These are phyloP conservation scores for Heliconius hewitsoni DNA, from an alignment of 1,140 invertebrate species.

Conservation along the genomic window DNA sequence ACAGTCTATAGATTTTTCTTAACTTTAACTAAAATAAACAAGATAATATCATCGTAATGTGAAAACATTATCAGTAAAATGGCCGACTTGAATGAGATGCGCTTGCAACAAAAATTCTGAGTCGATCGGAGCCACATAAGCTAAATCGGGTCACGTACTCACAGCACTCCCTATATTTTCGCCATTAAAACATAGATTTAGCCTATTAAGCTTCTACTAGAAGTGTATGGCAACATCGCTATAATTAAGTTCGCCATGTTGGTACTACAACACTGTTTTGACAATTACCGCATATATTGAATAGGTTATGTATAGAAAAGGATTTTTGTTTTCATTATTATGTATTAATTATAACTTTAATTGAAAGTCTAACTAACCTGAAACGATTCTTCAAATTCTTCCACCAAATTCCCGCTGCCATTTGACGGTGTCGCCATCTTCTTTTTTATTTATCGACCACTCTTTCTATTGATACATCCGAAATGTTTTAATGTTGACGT, in stretches of 20 bases:
- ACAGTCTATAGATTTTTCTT: conserved; percentile 23
- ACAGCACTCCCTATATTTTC: conserved; percentile 50
- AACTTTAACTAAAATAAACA: conserved; percentile 48
- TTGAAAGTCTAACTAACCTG: conserved; percentile 74
- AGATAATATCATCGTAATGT: conserved; percentile 58
- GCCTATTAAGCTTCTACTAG: conserved; percentile 69
- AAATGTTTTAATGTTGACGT: conserved; percentile 22
- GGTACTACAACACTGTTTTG: conserved; percentile 64
- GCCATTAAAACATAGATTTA: conserved; percentile 47
- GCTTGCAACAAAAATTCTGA: conserved; percentile 71
- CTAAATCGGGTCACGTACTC: conserved; percentile 75
- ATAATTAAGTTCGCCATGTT: conserved; percentile 61
- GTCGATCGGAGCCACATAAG: conserved; percentile 68
- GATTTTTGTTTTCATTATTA: conserved; percentile 27
- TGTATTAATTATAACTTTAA: background rate
- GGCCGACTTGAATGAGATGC: conserved; percentile 76
- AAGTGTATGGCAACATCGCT: conserved; percentile 54
- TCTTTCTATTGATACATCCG: conserved; percentile 31
- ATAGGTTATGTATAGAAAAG: conserved; percentile 59
- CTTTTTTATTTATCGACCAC: conserved; percentile 32
- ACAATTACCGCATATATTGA: conserved; percentile 51
- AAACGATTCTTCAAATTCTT: conserved; percentile 93
- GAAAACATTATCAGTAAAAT: conserved; percentile 80
- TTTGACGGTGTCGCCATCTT: conserved; percentile 89
- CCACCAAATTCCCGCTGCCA: conserved; percentile 90